These are phyloP conservation scores for Rhopalosiphum nymphaeae DNA, from an alignment of 2,888 invertebrate species.

Conservation along the genomic window DNA sequence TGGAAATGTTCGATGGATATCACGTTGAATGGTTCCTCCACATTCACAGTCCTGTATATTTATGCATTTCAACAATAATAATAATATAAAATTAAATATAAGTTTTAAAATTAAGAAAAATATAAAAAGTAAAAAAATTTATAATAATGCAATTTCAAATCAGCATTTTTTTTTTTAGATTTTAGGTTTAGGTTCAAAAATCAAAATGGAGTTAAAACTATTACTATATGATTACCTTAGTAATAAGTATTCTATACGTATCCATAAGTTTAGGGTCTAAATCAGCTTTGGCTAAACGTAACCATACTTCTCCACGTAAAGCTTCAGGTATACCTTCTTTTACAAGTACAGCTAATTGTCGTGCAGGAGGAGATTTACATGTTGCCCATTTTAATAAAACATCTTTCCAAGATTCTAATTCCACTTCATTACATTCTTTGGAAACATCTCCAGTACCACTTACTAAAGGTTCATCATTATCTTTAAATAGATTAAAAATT, in stretches of 20 bases:
- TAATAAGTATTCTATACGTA: constrained; percentile 90
- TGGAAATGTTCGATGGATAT: constrained; percentile 98
- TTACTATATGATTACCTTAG: constrained; percentile 77
- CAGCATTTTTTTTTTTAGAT: no score
- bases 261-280: constrained; percentile 89
- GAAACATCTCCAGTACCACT: constrained; percentile 98
- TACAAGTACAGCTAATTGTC: constrained; percentile 84
- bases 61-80: constrained; percentile 8
- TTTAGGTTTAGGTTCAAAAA: neutral
- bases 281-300: constrained; percentile 89
- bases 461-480: constrained; percentile 94
- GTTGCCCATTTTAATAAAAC: constrained; percentile 83
- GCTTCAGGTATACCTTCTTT: constrained; percentile 95
- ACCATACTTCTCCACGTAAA: constrained; percentile 97
- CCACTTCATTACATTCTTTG: constrained; percentile 94
- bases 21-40: constrained; percentile 94
- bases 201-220: neutral
- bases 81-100: neutral
- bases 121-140: neutral
- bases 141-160: neutral
- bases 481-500: constrained; percentile 70
- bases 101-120: neutral
- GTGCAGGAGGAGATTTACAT: constrained; percentile 75
- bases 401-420: constrained; percentile 93
- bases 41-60: constrained; percentile 86